Base-by-base conservation (phyloP, 2,797 vertebrate species). In the Gambusia yucatana region DNA sequence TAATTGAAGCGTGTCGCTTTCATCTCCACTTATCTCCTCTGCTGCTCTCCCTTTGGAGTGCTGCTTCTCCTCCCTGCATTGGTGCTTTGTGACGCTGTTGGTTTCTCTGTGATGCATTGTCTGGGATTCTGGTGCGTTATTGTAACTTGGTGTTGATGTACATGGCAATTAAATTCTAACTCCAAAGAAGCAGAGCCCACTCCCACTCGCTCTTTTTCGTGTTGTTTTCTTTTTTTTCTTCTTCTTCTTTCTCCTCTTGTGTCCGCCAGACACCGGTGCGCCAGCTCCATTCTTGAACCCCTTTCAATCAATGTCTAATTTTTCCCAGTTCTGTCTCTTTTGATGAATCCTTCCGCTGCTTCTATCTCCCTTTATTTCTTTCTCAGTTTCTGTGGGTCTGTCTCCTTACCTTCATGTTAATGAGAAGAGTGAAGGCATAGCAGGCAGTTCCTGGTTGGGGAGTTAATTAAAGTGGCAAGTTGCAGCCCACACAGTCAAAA, bases 401-500 rank as follows among this genome's bases (percentile, higher is more conserved):
- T 63, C 36, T 86, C 36, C 80, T 88, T 84, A 86, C 77, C 87
- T 90, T 90, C 90, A 92, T 92, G 90, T 93, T 95, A 94, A 93
- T 92, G 89, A 94, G 92, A 86, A 84, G 83, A 84, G 88, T 91
- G 92, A 92, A 93, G 89, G 89, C 87, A 89, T 93, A 86, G 88
- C 92, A 89, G 91, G 88, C 92, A 88, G 87, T 92, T 93, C 86
- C 90, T 94, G 91, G 87, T 92, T 93, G 89, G 88, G 92, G 87
- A 95, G 94, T 96, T 96, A 95, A 96, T 96, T 96, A 96, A 95
- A 95, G 95, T 94, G 91, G 93, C 91, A 92, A 94, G 92, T 93
- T 94, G 84, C 94, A 96, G 83, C 94, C 94, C 91, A 94, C 94
- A 92, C 92, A 93, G 93, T 93, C 92, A 94, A 95, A 96, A 95